Evolutionary conservation across 2,797 vertebrate genomes (phyloP).

Genomic region (Catamblyrhynchus diadema): DNA sequence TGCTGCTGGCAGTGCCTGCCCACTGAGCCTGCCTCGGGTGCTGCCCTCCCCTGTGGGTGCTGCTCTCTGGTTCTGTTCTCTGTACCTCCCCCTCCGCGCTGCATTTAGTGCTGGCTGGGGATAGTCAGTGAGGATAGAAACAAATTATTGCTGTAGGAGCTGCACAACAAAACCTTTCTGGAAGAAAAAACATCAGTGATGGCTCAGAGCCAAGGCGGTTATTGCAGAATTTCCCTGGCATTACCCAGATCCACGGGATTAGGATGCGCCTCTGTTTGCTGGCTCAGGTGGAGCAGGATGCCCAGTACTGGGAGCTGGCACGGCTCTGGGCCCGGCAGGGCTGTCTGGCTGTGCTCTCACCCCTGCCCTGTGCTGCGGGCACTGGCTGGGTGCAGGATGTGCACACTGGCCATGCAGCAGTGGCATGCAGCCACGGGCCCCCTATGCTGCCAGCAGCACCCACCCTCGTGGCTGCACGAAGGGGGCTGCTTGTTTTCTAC

Average conservation of each 20-base stretch:
- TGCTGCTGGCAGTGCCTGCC: not conserved
- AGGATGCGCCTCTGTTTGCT: not conserved
- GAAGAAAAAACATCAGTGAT: not conserved
- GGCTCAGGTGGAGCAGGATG: not conserved
- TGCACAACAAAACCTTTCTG: not conserved
- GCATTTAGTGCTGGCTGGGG: not conserved
- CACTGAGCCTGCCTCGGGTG: not conserved
- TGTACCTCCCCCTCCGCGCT: accelerated
- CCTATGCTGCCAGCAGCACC: not conserved
- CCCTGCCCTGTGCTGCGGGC: accelerated
- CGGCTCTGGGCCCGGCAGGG: accelerated
- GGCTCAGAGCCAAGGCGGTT: not conserved
- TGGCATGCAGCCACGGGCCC: accelerated
- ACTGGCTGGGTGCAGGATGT: not conserved
- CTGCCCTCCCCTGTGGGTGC: accelerated
- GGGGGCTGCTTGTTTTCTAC: accelerated
- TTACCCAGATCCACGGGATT: not conserved
- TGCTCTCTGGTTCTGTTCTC: not conserved
- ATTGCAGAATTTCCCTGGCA: not conserved
- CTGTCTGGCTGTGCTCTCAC: not conserved
- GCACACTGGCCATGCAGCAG: not conserved
- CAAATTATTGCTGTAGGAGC: not conserved
- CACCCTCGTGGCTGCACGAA: accelerated
- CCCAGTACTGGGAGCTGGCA: not conserved
- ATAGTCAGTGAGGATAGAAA: not conserved